Conservation (phyloP, 2,888 invertebrate genomes). For the Beris morrisii region DNA sequence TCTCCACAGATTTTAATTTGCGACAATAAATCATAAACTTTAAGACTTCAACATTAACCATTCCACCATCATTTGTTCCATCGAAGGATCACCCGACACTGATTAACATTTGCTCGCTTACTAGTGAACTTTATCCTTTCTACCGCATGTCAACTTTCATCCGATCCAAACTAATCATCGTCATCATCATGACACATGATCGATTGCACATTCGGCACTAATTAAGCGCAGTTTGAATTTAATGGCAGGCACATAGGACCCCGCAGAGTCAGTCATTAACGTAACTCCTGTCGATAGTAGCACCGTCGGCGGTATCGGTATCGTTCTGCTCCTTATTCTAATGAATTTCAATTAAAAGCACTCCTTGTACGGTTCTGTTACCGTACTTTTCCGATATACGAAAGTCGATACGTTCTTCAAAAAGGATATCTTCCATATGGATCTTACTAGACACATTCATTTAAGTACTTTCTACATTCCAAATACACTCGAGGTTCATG, state of each 20-base stretch:
- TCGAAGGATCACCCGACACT: too few species aligned
- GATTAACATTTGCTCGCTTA: neutral
- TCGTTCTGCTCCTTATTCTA: neutral
- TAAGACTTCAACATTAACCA: too few species aligned
- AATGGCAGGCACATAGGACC: neutral
- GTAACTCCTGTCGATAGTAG: neutral
- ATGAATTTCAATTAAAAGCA: conserved; percentile 15
- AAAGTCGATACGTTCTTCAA: too few species aligned
- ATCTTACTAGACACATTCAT: too few species aligned
- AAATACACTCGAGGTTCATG: too few species aligned
- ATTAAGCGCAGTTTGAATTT: conserved; percentile 4
- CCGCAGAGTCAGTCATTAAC: neutral
- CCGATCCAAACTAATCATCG: conserved; percentile 2
- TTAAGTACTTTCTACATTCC: too few species aligned
- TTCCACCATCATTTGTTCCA: too few species aligned
- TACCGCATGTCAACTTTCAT: neutral
- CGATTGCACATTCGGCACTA: neutral
- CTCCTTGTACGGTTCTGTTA: neutral
- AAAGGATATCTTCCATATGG: too few species aligned
- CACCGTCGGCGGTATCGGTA: neutral
- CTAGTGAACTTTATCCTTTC: neutral
- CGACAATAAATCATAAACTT: too few species aligned
- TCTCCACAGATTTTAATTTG: too few species aligned
- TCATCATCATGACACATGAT: neutral
- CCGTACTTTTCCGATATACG: too few species aligned